A percentile compares a stretch with the other conserved stretches of the same genome.
Conservation (phyloP, 1,140 invertebrate genomes). For the Bombus terrestris region DNA sequence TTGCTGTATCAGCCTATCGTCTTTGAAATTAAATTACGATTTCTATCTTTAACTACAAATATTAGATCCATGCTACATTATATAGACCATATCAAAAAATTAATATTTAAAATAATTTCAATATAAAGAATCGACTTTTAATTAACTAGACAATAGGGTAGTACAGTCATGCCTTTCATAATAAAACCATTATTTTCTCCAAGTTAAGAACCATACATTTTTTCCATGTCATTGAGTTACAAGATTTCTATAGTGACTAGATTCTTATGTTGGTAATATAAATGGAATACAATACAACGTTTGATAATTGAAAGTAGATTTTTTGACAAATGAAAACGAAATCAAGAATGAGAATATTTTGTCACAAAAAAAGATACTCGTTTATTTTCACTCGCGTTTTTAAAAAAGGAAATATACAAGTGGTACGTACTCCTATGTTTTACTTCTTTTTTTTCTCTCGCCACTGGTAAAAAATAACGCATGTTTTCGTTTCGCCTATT, state of each 20-base stretch:
- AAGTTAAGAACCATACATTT: background rate
- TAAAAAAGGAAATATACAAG: conserved; percentile 16
- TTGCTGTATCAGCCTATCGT: conserved; percentile 7
- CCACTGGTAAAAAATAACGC: conserved; percentile 38
- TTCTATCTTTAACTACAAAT: background rate
- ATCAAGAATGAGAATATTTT: conserved; percentile 17
- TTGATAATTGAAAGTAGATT: background rate
- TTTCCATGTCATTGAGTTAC: conserved; percentile 56
- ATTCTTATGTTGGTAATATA: conserved; percentile 73
- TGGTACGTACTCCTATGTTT: background rate
- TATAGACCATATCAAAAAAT: background rate
- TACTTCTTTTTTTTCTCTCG: background rate
- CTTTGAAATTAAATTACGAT: conserved; percentile 1
- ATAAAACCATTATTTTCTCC: background rate
- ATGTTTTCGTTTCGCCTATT: background rate
- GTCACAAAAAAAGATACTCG: background rate
- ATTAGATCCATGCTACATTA: background rate
- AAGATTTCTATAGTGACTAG: conserved; percentile 75
- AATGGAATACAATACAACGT: conserved; percentile 13
- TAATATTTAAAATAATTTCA: background rate
- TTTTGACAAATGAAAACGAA: conserved; percentile 13
- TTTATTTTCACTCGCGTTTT: conserved; percentile 4
- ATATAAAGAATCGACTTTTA: background rate
- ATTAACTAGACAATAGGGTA: conserved; percentile 16
- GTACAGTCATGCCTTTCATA: background rate